Evolutionary conservation across 2,797 vertebrate species (phyloP).

Genomic region (Semaprochilodus insignis): DNA sequence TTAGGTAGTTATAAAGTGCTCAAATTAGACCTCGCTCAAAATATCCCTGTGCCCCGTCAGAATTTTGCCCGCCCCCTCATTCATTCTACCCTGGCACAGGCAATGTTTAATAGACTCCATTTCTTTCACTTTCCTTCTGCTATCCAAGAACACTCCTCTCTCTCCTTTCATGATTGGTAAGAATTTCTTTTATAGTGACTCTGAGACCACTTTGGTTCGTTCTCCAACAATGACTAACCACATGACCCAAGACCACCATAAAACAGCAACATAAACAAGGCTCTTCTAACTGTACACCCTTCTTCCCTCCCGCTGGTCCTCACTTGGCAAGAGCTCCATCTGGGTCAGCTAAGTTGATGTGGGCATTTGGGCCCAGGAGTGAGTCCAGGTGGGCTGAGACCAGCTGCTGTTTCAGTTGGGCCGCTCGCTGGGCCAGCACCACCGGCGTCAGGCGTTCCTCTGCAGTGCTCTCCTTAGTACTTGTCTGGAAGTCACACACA

Average conservation of each 20-base stretch:
- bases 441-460: slow-evolving; percentile 92
- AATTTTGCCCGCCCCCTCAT: not conserved
- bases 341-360: slow-evolving; percentile 91
- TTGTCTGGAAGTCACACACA: slow-evolving; percentile 69
- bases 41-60: too few species aligned
- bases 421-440: slow-evolving; percentile 89
- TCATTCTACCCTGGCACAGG: not conserved
- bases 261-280: not conserved
- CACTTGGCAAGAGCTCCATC: slow-evolving; percentile 92
- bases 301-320: slow-evolving; percentile 56
- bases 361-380: slow-evolving; percentile 86
- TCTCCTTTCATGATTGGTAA: not conserved
- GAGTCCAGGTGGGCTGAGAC: slow-evolving; percentile 89
- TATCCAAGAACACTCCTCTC: not conserved
- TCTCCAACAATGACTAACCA: not conserved
- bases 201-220: not conserved
- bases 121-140: not conserved
- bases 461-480: slow-evolving; percentile 83
- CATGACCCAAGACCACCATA: not conserved
- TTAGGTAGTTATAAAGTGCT: too few species aligned
- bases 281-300: not conserved
- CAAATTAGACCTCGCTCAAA: too few species aligned
- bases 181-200: not conserved
- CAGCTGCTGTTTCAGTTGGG: slow-evolving; percentile 90
- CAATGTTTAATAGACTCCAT: not conserved